These are phyloP conservation scores for Nemurella pictetii DNA, from an alignment of 2,888 invertebrate species.

Conservation along the genomic window DNA sequence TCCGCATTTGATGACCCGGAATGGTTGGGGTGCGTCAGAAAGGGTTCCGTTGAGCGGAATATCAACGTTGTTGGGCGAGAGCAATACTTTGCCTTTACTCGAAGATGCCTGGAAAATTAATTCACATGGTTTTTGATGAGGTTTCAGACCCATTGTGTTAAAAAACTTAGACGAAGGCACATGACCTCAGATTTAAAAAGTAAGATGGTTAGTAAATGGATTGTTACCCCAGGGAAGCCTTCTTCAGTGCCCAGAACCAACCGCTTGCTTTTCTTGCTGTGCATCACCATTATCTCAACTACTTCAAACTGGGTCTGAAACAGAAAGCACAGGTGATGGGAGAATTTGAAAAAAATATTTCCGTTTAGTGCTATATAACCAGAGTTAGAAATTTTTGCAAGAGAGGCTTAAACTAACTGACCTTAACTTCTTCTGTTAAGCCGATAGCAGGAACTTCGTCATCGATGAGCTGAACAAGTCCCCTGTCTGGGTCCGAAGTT, in stretches of 20 bases:
- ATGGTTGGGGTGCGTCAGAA: background rate
- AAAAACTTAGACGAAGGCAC: no score
- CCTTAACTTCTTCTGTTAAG: background rate
- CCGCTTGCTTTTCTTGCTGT: background rate
- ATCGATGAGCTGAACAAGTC: background rate
- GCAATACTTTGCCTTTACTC: background rate
- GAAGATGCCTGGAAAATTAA: background rate
- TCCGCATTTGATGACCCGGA: background rate
- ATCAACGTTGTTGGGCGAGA: background rate
- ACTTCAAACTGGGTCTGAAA: slow-evolving; percentile 4
- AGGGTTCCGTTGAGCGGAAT: background rate
- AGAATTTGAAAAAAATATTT: no score
- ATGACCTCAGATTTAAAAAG: background rate
- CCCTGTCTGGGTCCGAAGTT: background rate
- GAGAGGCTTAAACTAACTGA: no score
- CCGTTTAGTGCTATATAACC: no score
- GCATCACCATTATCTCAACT: background rate
- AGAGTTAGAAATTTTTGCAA: no score
- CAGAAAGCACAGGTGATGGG: no score
- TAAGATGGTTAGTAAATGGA: background rate
- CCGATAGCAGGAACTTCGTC: background rate
- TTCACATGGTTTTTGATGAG: no score
- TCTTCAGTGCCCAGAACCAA: background rate
- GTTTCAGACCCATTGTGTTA: no score
- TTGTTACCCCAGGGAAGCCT: background rate